Conservation (phyloP, 2,113 vertebrate genomes). For the Penelope pileata region DNA sequence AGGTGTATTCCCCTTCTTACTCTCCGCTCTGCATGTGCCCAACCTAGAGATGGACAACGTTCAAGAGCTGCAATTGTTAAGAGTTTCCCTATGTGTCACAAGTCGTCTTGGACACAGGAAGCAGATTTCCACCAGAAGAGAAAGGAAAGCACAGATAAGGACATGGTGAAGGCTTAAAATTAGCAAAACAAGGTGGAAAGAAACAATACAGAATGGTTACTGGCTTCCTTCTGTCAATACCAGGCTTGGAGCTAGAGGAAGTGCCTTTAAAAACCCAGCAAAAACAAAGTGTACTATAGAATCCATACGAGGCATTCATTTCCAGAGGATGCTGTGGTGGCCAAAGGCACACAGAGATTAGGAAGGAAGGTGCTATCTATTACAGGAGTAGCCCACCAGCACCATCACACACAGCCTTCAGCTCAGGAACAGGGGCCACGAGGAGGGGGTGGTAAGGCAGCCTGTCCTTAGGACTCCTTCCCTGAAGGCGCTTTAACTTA, state of each 20-base stretch:
- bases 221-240: not conserved
- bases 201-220: not conserved
- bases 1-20: not conserved
- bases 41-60: not conserved
- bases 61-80: not conserved
- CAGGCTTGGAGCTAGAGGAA: not conserved
- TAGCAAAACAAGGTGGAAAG: not conserved
- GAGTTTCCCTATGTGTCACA: not conserved
- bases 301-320: not conserved
- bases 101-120: not conserved
- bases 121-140: not conserved
- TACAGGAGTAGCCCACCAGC: not conserved
- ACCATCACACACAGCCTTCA: not conserved
- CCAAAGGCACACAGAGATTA: not conserved
- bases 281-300: not conserved
- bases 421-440: not conserved
- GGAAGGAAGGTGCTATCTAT: not conserved
- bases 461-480: not conserved
- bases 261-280: not conserved
- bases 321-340: not conserved
- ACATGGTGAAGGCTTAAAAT: not conserved
- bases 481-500: not conserved
- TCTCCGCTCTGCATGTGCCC: rapidly evolving
- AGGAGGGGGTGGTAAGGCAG: not conserved
- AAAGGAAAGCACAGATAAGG: not conserved